A percentile compares a stretch with the other conserved stretches of the same genome.
These are phyloP conservation scores for Monochamus alternatus DNA, from an alignment of 2,888 invertebrate genomes.

Conservation along the genomic window DNA sequence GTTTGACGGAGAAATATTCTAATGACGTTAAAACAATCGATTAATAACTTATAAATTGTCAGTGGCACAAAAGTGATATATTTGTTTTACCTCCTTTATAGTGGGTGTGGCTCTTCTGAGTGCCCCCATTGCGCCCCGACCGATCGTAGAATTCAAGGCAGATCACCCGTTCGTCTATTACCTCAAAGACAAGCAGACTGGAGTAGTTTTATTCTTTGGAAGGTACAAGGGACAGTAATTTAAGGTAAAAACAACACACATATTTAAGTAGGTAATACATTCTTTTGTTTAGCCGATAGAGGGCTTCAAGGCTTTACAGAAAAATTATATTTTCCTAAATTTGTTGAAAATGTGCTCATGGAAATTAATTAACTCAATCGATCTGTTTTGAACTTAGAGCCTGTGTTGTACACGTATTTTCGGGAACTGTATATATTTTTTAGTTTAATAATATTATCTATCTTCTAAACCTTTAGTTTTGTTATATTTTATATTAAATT, in stretches of 20 bases:
- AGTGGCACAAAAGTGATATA: neutral
- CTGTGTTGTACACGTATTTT: too few relatives aligned
- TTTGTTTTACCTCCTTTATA: conserved; percentile 23
- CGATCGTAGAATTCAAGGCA: conserved; percentile 41
- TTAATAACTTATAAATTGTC: too few relatives aligned
- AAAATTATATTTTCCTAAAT: too few relatives aligned
- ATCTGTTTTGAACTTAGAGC: too few relatives aligned
- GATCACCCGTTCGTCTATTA: conserved; percentile 47
- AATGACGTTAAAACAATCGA: too few relatives aligned
- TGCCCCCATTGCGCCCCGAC: conserved; percentile 39
- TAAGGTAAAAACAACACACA: neutral
- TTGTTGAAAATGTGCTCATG: too few relatives aligned
- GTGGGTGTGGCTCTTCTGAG: conserved; percentile 43
- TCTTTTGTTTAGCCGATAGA: neutral
- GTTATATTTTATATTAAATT: neutral
- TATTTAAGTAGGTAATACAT: neutral
- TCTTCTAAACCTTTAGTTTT: neutral
- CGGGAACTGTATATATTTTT: too few relatives aligned
- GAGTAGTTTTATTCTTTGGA: conserved; percentile 49
- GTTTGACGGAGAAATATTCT: too few relatives aligned
- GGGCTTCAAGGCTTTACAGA: too few relatives aligned
- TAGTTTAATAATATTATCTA: neutral
- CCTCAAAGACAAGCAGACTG: conserved; percentile 39
- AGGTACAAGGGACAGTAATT: conserved; percentile 28
- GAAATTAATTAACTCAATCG: too few relatives aligned